Percentiles rank a stretch among this genome's conserved stretches.
These are phyloP conservation scores for Turritopsis dohrnii DNA, from an alignment of 30 jellyfish, hydroid and myxozoan genomes.

Conservation along the genomic window DNA sequence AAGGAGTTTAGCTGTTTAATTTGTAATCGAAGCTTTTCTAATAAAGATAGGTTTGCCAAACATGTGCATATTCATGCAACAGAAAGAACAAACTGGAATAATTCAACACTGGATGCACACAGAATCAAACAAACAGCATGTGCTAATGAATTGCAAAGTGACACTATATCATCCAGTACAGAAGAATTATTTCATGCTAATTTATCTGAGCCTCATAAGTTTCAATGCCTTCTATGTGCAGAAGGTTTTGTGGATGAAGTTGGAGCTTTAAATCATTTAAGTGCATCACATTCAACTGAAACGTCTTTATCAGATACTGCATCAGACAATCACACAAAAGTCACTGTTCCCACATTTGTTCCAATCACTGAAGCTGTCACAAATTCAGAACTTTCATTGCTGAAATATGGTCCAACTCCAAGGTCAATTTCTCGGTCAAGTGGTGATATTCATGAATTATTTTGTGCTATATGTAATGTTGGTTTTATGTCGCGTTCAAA, in stretches of 20 bases:
- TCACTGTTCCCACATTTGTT: not conserved
- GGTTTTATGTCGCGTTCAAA: not conserved
- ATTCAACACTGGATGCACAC: not conserved
- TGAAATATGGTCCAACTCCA: not conserved
- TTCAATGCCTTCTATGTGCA: not conserved
- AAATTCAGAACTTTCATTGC: not conserved
- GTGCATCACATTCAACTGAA: not conserved
- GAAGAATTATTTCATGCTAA: not conserved
- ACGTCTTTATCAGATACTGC: not conserved
- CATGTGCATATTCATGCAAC: not conserved
- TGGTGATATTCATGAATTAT: not conserved
- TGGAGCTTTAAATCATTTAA: not conserved
- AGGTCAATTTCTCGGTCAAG: not conserved
- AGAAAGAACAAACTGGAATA: not conserved
- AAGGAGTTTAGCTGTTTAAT: not conserved
- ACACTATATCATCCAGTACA: not conserved
- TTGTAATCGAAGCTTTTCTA: not conserved
- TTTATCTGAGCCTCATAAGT: not conserved
- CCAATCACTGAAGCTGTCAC: not conserved
- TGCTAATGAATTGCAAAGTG: not conserved
- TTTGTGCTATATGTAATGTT: not conserved
- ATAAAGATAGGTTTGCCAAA: not conserved
- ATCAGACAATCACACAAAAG: not conserved
- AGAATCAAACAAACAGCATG: not conserved
- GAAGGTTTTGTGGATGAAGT: not conserved